These are phyloP conservation scores for Eueremaeus valkanovi DNA, from an alignment of 2,888 invertebrate species.

Conservation along the genomic window DNA sequence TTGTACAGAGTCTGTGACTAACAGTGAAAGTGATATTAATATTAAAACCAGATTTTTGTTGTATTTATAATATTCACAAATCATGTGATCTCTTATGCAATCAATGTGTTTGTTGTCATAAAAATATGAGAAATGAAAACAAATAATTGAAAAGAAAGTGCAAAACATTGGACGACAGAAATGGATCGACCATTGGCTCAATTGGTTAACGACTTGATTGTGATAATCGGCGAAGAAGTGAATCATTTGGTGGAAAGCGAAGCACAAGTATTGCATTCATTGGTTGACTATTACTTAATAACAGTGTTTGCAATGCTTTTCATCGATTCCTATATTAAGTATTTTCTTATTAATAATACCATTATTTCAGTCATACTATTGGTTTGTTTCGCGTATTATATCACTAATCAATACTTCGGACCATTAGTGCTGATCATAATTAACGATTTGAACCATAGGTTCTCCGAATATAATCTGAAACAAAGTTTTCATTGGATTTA, in stretches of 20 bases:
- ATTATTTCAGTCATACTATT: not conserved
- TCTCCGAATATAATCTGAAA: not conserved
- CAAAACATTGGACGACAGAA: too few species aligned
- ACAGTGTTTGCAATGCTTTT: not conserved
- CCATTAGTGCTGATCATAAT: not conserved
- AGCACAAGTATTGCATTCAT: not conserved
- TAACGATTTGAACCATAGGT: not conserved
- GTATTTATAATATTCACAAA: too few species aligned
- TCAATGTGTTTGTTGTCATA: too few species aligned
- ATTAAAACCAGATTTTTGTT: too few species aligned
- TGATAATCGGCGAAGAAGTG: conserved; percentile 4
- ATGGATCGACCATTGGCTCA: not conserved
- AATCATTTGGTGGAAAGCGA: not conserved
- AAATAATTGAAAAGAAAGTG: too few species aligned
- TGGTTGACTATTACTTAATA: not conserved
- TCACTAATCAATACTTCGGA: not conserved
- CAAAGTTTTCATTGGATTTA: not conserved
- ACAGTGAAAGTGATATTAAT: too few species aligned
- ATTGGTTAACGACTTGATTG: not conserved
- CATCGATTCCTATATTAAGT: not conserved
- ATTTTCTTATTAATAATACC: not conserved
- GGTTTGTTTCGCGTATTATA: not conserved
- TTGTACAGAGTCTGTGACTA: too few species aligned
- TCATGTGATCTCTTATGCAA: too few species aligned
- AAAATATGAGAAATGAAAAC: too few species aligned